phyloP scores from a whole-genome alignment of 1,140 invertebrate species.

The Scaptodrosophila lebanonensis region DNA sequence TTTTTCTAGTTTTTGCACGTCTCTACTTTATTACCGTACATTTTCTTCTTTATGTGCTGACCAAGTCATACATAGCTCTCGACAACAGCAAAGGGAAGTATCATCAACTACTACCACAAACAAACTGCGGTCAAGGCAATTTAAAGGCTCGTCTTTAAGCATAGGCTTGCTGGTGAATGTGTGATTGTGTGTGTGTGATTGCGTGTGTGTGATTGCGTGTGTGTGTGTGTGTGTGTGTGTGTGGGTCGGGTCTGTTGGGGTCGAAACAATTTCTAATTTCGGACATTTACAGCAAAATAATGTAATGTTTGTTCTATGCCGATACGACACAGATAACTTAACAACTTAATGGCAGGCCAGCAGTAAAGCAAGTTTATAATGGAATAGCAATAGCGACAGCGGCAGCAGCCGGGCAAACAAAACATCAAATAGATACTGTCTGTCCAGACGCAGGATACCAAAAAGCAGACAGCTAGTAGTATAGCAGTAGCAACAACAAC shows the following conservation, averaged over 20 bases:
- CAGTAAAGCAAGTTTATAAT: conserved; percentile 50
- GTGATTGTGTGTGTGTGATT: too few relatives aligned
- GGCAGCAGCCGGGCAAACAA: conserved; percentile 15
- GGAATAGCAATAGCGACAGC: conserved; percentile 6
- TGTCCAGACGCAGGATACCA: conserved; percentile 9
- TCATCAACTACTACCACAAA: conserved; percentile 16
- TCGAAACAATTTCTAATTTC: conserved; percentile 63
- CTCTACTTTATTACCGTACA: conserved; percentile 70
- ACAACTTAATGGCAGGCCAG: conserved; percentile 70
- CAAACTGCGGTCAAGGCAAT: conserved; percentile 58
- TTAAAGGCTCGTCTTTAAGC: too few relatives aligned
- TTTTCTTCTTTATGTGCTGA: conserved; percentile 52
- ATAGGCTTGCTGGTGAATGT: too few relatives aligned
- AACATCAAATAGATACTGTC: too few relatives aligned
- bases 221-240: conserved; percentile 3
- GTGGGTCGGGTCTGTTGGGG: conserved; percentile 2
- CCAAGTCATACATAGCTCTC: conserved; percentile 32
- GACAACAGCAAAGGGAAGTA: conserved; percentile 28
- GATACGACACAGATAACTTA: conserved; percentile 64
- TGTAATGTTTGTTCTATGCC: conserved; percentile 64
- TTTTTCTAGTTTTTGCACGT: conserved; percentile 75
- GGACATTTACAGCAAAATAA: conserved; percentile 63
- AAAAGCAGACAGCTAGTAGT: conserved; percentile 58
- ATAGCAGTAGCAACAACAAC: too few relatives aligned
- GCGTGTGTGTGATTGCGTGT: conserved; percentile 4